These are phyloP conservation scores for Cephalopachus bancanus DNA, from an alignment of 2,797 vertebrate genomes.

Conservation along the genomic window DNA sequence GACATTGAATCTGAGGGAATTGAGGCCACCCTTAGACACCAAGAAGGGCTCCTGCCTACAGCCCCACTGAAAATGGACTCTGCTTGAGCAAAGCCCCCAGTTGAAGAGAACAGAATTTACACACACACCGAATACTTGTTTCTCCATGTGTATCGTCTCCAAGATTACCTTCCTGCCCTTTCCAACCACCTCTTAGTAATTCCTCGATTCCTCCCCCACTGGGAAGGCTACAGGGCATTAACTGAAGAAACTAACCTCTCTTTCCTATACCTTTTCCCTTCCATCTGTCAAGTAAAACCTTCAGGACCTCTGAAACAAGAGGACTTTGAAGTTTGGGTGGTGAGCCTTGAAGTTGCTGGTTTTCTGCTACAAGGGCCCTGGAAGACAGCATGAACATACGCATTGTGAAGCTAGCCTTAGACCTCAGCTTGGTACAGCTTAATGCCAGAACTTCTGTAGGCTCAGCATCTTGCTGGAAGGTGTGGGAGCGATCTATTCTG, in stretches of 20 bases:
- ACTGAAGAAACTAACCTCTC: constrained; percentile 5
- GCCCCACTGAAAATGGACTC: constrained; percentile 44
- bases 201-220: not conserved
- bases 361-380: constrained; percentile 14
- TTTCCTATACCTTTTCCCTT: constrained; percentile 4
- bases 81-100: constrained; percentile 25
- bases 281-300: not conserved
- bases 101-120: constrained; percentile 29
- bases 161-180: constrained; percentile 58
- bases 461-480: constrained; percentile 49
- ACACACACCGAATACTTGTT: not conserved
- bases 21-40: constrained; percentile 27
- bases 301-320: constrained; percentile 32
- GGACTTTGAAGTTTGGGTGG: not conserved
- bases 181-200: constrained; percentile 6
- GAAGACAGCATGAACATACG: not conserved
- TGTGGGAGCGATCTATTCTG: not conserved
- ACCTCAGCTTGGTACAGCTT: constrained; percentile 9
- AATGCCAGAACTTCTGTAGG: not conserved
- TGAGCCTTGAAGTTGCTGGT: constrained; percentile 36
- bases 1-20: not conserved
- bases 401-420: constrained; percentile 41
- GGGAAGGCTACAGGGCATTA: constrained; percentile 61
- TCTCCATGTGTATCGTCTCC: not conserved
- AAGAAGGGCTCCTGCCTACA: constrained; percentile 46